Evolutionary conservation across 2,113 vertebrate genomes (phyloP).

Genomic region (Nesogale talazaci): DNA sequence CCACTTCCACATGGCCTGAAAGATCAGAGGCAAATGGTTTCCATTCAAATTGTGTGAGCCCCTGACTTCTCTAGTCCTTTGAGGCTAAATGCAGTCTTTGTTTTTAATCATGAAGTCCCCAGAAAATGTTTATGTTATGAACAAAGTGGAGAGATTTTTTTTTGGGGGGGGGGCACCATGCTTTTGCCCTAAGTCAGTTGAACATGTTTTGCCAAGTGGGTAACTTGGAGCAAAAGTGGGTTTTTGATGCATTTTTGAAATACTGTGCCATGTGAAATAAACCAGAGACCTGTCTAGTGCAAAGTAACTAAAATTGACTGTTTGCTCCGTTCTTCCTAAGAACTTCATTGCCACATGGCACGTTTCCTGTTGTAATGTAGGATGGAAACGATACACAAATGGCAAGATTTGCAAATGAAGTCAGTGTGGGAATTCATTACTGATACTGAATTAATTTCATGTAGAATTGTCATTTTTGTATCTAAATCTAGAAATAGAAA

Average conservation of each 20-base stretch:
- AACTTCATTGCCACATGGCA: background rate
- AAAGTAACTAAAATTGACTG: accelerated
- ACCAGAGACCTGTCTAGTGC: background rate
- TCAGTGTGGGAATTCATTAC: background rate
- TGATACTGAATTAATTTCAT: slow-evolving; percentile 46
- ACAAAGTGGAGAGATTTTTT: background rate
- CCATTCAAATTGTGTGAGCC: background rate
- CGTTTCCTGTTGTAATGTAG: background rate
- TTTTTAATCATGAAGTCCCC: slow-evolving; percentile 51
- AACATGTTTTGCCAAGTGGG: slow-evolving; percentile 13
- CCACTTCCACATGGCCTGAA: slow-evolving; percentile 23
- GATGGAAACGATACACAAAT: background rate
- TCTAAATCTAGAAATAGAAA: slow-evolving; percentile 18
- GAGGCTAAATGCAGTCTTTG: background rate
- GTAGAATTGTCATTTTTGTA: slow-evolving; percentile 35
- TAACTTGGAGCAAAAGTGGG: slow-evolving; percentile 3
- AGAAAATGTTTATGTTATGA: slow-evolving; percentile 25
- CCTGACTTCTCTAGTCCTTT: background rate
- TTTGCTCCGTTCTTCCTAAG: background rate
- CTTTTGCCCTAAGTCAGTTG: background rate
- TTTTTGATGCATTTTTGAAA: slow-evolving; percentile 17
- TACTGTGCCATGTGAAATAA: background rate
- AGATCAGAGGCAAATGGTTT: slow-evolving; percentile 7
- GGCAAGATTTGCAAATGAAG: background rate
- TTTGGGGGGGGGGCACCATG: background rate